Percentiles rank a stretch among this genome's conserved stretches.
These are phyloP conservation scores for Cyprinella venusta DNA, from an alignment of 2,797 vertebrate genomes.

Conservation along the genomic window DNA sequence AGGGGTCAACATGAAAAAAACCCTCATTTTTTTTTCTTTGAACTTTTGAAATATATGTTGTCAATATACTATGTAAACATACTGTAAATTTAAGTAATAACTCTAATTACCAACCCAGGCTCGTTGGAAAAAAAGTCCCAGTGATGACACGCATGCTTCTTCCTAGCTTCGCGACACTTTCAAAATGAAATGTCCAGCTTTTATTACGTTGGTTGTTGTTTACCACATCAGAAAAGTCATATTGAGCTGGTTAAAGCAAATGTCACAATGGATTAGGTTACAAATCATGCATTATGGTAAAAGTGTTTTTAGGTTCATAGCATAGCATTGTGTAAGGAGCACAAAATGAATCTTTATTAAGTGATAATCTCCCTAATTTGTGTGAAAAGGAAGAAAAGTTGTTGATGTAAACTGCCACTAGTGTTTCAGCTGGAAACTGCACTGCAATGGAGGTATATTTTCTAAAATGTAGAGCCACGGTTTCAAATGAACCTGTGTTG, in stretches of 20 bases:
- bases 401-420: not conserved
- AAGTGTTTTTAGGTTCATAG: not conserved
- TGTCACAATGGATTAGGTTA: not conserved
- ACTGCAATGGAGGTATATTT: too few species aligned
- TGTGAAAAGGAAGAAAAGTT: not conserved
- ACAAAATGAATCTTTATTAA: not conserved
- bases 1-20: not conserved
- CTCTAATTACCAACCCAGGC: not conserved
- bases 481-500: too few species aligned
- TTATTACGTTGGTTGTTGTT: not conserved
- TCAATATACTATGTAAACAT: constrained; percentile 1
- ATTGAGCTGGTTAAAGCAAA: not conserved
- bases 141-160: not conserved
- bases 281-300: not conserved
- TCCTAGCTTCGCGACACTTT: not conserved
- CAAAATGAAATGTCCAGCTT: not conserved
- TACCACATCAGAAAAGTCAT: not conserved
- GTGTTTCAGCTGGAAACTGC: too few species aligned
- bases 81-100: not conserved
- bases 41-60: constrained; percentile 13
- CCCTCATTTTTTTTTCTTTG: not conserved
- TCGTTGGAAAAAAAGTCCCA: not conserved
- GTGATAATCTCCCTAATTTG: not conserved
- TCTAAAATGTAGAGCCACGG: too few species aligned
- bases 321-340: too few species aligned